Percentiles rank a stretch among this genome's conserved stretches.
These are phyloP conservation scores for Helleia helle DNA, from an alignment of 2,888 invertebrate genomes.

Conservation along the genomic window DNA sequence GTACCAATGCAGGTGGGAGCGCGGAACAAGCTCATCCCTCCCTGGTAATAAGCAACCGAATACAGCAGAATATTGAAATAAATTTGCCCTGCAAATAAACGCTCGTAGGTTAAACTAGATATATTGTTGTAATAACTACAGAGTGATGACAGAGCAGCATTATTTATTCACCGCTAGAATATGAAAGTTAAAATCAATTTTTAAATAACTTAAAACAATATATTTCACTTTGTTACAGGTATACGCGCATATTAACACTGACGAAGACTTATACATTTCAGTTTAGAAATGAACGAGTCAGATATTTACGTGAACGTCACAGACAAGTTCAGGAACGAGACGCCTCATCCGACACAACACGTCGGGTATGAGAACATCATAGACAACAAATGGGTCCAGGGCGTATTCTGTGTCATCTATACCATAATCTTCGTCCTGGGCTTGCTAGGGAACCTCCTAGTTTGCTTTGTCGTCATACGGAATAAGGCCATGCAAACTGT, in stretches of 20 bases:
- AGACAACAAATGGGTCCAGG: slow-evolving; percentile 79
- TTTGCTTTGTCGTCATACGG: slow-evolving; percentile 93
- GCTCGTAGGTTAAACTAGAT: neutral
- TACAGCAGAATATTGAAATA: no score
- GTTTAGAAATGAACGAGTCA: neutral
- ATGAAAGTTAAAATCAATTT: neutral
- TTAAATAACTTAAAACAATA: slow-evolving; percentile 23
- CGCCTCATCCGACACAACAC: slow-evolving; percentile 26
- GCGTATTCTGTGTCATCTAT: slow-evolving; percentile 84
- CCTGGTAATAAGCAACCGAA: no score
- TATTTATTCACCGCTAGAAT: neutral
- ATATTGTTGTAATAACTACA: no score
- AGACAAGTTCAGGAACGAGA: slow-evolving; percentile 33
- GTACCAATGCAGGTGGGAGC: no score
- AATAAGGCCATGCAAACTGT: slow-evolving; percentile 98
- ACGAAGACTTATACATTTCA: slow-evolving; percentile 39
- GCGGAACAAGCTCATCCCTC: no score
- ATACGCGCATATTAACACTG: slow-evolving; percentile 43
- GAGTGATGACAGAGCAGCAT: no score
- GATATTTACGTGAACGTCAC: slow-evolving; percentile 31
- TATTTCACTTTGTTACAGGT: slow-evolving; percentile 60
- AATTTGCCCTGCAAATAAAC: neutral
- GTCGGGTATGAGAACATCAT: slow-evolving; percentile 68
- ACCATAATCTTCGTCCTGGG: slow-evolving; percentile 91
- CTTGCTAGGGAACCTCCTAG: slow-evolving; percentile 90